A percentile compares a stretch with the other conserved stretches of the same genome.
Evolutionary conservation across 2,888 invertebrate genomes (phyloP).

Genomic region (Drosophila recens): DNA sequence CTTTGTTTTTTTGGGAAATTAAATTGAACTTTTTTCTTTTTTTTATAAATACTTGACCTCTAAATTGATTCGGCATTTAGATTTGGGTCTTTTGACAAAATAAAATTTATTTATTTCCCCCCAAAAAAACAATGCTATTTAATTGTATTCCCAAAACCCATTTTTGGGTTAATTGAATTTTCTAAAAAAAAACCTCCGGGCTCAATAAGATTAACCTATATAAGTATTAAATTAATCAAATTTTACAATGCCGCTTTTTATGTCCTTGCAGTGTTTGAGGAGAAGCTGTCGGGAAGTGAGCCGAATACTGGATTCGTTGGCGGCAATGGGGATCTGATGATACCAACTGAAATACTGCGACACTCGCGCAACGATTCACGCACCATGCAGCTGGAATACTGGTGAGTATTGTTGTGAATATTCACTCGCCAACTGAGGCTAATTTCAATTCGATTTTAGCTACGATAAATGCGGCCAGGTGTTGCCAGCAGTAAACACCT

Average conservation of each 20-base stretch:
- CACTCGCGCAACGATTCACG: conserved; percentile 88
- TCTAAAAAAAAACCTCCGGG: too few species aligned
- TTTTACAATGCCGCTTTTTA: too few species aligned
- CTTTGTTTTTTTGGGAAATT: too few species aligned
- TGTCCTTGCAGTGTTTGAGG: conserved; percentile 89
- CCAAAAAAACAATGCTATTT: too few species aligned
- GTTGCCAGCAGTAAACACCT: conserved; percentile 54
- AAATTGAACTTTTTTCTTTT: too few species aligned
- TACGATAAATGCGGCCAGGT: conserved; percentile 84
- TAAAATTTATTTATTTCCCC: too few species aligned
- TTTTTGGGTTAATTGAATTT: too few species aligned
- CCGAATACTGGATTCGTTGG: conserved; percentile 84
- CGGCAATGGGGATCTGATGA: conserved; percentile 79
- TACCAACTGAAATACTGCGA: conserved; percentile 81
- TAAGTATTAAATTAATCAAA: not conserved
- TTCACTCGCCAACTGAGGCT: not conserved
- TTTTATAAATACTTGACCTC: too few species aligned
- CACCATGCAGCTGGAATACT: conserved; percentile 88
- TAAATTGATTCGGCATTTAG: too few species aligned
- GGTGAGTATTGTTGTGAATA: conserved; percentile 77
- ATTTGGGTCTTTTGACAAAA: too few species aligned
- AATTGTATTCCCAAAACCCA: too few species aligned
- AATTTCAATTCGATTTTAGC: conserved; percentile 46
- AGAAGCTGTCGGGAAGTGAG: conserved; percentile 86
- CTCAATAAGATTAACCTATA: too few species aligned